Conservation (phyloP, 2,797 vertebrate species). For the Urosaurus nigricauda region DNA sequence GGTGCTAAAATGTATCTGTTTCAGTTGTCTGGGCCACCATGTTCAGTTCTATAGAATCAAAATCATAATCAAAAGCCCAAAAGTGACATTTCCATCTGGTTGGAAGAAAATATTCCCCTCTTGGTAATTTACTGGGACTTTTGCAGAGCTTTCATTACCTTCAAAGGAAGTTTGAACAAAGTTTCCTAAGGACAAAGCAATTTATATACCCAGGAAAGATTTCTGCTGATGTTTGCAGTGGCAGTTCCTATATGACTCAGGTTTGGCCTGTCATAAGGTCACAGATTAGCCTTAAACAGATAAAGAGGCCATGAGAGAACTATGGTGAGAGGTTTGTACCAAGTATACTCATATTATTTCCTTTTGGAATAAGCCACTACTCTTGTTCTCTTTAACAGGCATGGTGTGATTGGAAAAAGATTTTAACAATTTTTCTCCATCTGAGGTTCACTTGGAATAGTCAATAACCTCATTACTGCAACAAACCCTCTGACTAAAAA, state of each 20-base stretch:
- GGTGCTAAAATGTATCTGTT: background rate
- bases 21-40: background rate
- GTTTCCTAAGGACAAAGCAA: background rate
- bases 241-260: background rate
- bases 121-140: background rate
- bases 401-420: constrained; percentile 2
- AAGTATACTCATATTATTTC: background rate
- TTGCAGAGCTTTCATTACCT: background rate
- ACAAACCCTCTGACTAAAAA: background rate
- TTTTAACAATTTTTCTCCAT: constrained; percentile 4
- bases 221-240: constrained; percentile 1
- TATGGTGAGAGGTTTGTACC: background rate
- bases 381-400: background rate
- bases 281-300: background rate
- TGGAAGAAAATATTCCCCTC: background rate
- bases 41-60: background rate
- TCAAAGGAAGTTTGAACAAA: constrained; percentile 4
- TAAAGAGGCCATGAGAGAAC: constrained; percentile 21
- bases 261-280: background rate
- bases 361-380: background rate
- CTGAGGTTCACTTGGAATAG: background rate
- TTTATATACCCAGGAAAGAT: background rate
- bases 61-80: background rate
- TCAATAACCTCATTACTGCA: background rate
- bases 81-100: background rate